Percentiles rank a stretch among this genome's conserved stretches.
These are phyloP conservation scores for Microcebus tavaratra DNA, from an alignment of 2,113 vertebrate species.

Conservation along the genomic window DNA sequence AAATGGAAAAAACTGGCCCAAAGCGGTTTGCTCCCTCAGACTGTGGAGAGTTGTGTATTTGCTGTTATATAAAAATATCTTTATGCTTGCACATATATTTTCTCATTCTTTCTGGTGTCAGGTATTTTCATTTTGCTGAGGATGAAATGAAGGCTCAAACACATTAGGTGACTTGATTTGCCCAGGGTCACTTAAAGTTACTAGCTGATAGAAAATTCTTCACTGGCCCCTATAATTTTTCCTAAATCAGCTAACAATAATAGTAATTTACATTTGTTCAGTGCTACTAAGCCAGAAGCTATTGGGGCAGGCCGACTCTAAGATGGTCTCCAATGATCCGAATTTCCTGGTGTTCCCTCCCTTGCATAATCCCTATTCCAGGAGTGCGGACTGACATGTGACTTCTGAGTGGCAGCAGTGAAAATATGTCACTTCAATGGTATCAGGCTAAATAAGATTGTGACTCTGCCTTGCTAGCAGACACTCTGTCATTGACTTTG, in stretches of 20 bases:
- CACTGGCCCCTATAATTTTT: not conserved
- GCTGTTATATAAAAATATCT: not conserved
- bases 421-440: not conserved
- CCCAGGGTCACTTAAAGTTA: slow-evolving; percentile 6
- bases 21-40: not conserved
- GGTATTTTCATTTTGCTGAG: not conserved
- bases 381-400: not conserved
- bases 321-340: not conserved
- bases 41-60: not conserved
- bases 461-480: not conserved
- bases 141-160: slow-evolving; percentile 12
- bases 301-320: not conserved
- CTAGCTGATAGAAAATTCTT: not conserved
- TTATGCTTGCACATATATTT: not conserved
- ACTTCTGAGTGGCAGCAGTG: not conserved
- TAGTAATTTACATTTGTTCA: not conserved
- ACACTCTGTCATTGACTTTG: not conserved
- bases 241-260: not conserved
- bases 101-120: not conserved
- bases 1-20: slow-evolving; percentile 43
- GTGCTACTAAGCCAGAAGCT: not conserved
- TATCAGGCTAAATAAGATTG: not conserved
- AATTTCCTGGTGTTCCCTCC: not conserved
- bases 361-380: not conserved
- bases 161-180: not conserved